A percentile compares a stretch with the other conserved stretches of the same genome.
These are phyloP conservation scores for Nesidiocoris tenuis DNA, from an alignment of 2,888 invertebrate species.

Conservation along the genomic window DNA sequence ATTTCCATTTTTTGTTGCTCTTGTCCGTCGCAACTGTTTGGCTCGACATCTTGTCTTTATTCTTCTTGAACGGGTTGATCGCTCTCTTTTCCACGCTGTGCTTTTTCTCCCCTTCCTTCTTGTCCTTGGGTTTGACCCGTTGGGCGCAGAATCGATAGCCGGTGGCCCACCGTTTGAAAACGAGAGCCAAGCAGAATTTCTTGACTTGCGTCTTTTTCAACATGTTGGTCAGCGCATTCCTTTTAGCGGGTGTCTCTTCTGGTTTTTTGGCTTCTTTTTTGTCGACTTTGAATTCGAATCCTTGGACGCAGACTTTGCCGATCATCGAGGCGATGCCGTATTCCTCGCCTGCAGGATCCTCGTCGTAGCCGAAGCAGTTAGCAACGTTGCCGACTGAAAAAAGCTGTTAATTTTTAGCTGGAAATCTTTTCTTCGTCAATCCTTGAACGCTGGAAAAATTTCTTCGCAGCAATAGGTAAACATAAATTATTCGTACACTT, in stretches of 20 bases:
- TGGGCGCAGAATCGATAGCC: slow-evolving; percentile 17
- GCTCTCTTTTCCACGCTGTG: neutral
- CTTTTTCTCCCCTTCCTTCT: neutral
- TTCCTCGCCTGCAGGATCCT: neutral
- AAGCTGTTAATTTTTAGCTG: too few species aligned
- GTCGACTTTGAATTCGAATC: slow-evolving; percentile 17
- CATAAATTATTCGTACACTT: too few species aligned
- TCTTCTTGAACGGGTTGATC: neutral
- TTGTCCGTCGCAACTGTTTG: neutral
- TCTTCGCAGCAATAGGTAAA: too few species aligned
- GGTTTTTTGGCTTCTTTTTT: neutral
- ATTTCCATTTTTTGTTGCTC: slow-evolving; percentile 2
- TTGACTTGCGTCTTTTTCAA: neutral
- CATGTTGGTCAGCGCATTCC: neutral
- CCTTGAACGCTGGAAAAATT: too few species aligned
- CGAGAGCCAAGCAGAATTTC: slow-evolving; percentile 25
- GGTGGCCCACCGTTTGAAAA: slow-evolving; percentile 26
- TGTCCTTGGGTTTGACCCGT: neutral
- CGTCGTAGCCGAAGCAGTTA: slow-evolving; percentile 10
- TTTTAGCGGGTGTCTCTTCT: neutral
- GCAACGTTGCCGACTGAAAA: slow-evolving; percentile 19
- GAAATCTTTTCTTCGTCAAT: too few species aligned
- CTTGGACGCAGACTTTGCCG: slow-evolving; percentile 30
- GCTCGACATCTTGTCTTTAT: neutral
- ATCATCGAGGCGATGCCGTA: neutral